These are phyloP conservation scores for Ranitomeya variabilis DNA, from an alignment of 2,113 vertebrate species.

Conservation along the genomic window DNA sequence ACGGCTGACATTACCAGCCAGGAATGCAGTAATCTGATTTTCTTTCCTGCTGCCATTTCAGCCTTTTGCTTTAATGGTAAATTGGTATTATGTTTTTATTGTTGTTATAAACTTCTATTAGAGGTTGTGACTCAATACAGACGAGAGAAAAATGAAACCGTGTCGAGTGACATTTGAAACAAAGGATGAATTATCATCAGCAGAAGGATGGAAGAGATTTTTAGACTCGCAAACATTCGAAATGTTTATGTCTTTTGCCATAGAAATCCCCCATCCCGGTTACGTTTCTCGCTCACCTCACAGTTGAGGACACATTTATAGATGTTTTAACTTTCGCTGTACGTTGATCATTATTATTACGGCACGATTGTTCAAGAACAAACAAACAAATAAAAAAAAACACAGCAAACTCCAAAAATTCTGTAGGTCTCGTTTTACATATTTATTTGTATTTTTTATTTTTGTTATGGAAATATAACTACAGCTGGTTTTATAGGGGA, in stretches of 20 bases:
- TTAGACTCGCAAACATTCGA: not conserved
- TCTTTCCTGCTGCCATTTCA: not conserved
- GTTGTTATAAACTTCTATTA: conserved; percentile 49
- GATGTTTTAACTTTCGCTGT: not conserved
- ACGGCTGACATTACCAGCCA: conserved; percentile 17
- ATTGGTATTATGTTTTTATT: conserved; percentile 31
- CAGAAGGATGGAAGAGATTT: conserved; percentile 10
- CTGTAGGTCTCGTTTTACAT: too few species aligned
- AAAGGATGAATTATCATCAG: conserved; percentile 37
- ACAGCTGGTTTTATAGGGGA: too few species aligned
- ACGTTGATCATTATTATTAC: not conserved
- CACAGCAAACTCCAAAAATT: too few species aligned
- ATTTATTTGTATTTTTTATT: too few species aligned
- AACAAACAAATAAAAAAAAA: too few species aligned
- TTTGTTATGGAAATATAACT: too few species aligned
- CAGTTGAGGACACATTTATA: not conserved
- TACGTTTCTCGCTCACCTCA: not conserved
- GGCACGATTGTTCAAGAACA: too few species aligned
- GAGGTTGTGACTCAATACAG: conserved; percentile 28
- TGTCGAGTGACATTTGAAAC: conserved; percentile 38
- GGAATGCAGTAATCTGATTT: conserved; percentile 24
- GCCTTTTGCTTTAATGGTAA: conserved; percentile 2
- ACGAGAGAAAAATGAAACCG: not conserved
- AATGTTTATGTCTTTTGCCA: not conserved
- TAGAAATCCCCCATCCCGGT: not conserved